A percentile compares a stretch with the other conserved stretches of the same genome.
phyloP scores from a whole-genome alignment of 2,113 vertebrate genomes.

The Panthera leo region DNA sequence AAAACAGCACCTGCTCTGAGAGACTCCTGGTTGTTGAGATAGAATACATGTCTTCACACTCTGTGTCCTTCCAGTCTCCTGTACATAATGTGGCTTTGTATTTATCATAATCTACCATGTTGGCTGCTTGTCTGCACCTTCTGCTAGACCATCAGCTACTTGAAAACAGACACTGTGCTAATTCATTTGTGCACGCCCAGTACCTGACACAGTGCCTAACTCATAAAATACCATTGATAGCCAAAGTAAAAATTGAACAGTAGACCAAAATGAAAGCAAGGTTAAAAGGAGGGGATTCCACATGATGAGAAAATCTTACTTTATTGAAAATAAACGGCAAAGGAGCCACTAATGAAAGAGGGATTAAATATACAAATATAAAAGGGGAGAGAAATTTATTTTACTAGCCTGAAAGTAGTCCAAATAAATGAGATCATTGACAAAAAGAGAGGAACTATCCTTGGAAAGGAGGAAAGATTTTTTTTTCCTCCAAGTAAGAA shows the following conservation, averaged over 20 bases:
- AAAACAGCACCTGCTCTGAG: not conserved
- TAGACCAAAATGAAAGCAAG: not conserved
- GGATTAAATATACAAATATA: not conserved
- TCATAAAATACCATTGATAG: not conserved
- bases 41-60: not conserved
- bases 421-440: constrained; percentile 31
- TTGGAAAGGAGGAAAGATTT: not conserved
- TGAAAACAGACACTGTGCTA: not conserved
- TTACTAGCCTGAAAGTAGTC: not conserved
- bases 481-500: not conserved
- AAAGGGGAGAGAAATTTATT: not conserved
- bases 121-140: not conserved
- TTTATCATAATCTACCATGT: not conserved
- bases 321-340: constrained; percentile 35
- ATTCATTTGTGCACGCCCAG: not conserved
- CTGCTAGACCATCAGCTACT: not conserved
- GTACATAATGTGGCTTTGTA: not conserved
- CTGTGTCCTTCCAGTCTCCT: not conserved
- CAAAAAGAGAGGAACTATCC: not conserved
- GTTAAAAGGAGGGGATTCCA: not conserved
- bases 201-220: not conserved
- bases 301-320: constrained; percentile 28
- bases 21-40: not conserved
- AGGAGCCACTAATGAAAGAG: not conserved
- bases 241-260: not conserved